A percentile compares a stretch with the other conserved stretches of the same genome.
Conservation (phyloP, 1,140 invertebrate genomes). For the Drosophila jambulina region DNA sequence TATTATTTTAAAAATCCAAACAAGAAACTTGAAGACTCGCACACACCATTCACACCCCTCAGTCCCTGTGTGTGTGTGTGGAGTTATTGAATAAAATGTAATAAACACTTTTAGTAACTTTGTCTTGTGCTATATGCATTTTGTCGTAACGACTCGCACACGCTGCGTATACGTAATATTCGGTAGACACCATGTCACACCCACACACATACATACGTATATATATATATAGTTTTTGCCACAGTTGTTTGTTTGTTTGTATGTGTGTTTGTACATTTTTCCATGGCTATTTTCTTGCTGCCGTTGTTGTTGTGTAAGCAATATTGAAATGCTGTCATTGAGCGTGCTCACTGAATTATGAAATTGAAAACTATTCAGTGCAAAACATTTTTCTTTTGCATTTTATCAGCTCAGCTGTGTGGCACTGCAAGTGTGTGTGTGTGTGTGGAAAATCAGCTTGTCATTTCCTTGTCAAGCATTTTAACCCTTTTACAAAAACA, state of each 20-base stretch:
- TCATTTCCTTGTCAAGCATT: constrained; percentile 27
- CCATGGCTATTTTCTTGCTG: constrained; percentile 24
- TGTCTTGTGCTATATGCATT: constrained; percentile 62
- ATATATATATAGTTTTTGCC: constrained; percentile 1
- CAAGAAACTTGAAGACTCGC: constrained; percentile 60
- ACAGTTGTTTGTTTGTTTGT: constrained; percentile 10
- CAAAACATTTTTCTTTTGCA: constrained; percentile 71
- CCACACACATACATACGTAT: background rate
- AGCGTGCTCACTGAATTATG: constrained; percentile 83
- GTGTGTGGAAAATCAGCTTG: constrained; percentile 48
- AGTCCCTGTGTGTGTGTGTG: background rate
- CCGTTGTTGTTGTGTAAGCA: constrained; percentile 56
- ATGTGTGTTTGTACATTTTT: background rate
- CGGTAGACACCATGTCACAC: constrained; percentile 24
- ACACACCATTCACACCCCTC: background rate
- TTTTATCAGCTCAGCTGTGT: constrained; percentile 62
- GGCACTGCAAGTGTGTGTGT: constrained; percentile 3
- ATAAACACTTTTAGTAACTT: constrained; percentile 83
- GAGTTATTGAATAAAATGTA: constrained; percentile 82
- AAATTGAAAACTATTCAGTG: constrained; percentile 84
- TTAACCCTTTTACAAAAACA: constrained; percentile 20
- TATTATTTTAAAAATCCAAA: constrained; percentile 69
- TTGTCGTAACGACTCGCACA: constrained; percentile 54
- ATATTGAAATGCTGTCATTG: constrained; percentile 82
- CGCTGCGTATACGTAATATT: constrained; percentile 76